These are phyloP conservation scores for Nannoperca obscura DNA, from an alignment of 2,797 vertebrate species.

Conservation along the genomic window DNA sequence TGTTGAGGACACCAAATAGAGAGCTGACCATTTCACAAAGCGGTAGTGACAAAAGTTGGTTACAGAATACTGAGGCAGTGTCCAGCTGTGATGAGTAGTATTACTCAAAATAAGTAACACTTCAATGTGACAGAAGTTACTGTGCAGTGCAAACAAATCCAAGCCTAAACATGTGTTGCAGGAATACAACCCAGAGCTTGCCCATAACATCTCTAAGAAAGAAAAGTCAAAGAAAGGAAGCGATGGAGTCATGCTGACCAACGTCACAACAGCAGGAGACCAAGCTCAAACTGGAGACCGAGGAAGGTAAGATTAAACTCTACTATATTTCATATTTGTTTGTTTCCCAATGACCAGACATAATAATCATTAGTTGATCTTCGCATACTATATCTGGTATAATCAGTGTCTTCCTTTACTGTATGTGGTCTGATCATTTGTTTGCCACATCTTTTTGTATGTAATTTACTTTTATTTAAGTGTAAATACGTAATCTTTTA, in stretches of 20 bases:
- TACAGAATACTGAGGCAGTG: neutral
- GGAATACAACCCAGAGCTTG: constrained; percentile 95
- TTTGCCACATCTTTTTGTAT: neutral
- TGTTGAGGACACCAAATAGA: neutral
- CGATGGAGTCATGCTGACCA: constrained; percentile 87
- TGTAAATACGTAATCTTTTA: neutral
- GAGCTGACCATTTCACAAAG: neutral
- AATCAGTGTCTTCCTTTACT: neutral
- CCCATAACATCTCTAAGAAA: constrained; percentile 89
- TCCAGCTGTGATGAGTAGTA: neutral
- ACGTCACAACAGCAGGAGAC: constrained; percentile 81
- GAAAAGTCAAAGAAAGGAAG: constrained; percentile 91
- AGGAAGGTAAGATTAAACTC: constrained; percentile 85
- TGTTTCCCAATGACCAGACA: neutral
- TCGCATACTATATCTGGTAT: neutral
- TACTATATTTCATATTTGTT: neutral
- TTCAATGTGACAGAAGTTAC: neutral
- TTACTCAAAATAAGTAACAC: neutral
- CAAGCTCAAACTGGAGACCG: constrained; percentile 84
- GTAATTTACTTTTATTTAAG: neutral
- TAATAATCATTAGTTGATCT: neutral
- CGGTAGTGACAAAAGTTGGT: neutral
- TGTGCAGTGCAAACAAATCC: neutral
- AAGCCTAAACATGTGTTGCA: constrained; percentile 60
- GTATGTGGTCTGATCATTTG: neutral